These are phyloP conservation scores for Andrena marginata DNA, from an alignment of 2,888 invertebrate species.

Conservation along the genomic window DNA sequence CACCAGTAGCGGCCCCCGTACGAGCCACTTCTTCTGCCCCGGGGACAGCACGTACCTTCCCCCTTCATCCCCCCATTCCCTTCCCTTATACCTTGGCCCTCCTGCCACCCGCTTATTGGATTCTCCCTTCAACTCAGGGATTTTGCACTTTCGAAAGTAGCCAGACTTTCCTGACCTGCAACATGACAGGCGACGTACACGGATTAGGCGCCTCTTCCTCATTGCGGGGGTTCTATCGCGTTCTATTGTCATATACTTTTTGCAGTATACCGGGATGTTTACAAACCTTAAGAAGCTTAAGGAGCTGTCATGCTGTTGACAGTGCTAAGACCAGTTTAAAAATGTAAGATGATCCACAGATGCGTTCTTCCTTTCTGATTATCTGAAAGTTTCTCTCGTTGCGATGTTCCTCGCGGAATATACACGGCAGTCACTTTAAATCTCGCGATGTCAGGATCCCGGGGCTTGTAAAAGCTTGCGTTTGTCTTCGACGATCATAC, in stretches of 20 bases:
- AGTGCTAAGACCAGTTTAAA: too few relatives aligned
- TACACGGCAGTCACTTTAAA: too few relatives aligned
- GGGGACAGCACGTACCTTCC: conserved; percentile 69
- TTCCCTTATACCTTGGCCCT: conserved; percentile 51
- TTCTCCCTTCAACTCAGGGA: conserved; percentile 68
- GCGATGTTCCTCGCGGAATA: too few relatives aligned
- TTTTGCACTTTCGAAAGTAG: conserved; percentile 71
- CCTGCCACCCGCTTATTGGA: conserved; percentile 73
- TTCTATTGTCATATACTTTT: conserved; percentile 1
- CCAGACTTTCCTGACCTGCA: conserved; percentile 53
- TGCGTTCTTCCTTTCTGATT: too few relatives aligned
- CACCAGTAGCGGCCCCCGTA: conserved; percentile 64
- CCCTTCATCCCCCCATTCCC: conserved; percentile 26
- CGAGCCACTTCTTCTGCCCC: conserved; percentile 78
- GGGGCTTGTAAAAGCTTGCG: neutral
- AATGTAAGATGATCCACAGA: too few relatives aligned
- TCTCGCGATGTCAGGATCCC: neutral
- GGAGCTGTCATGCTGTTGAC: too few relatives aligned
- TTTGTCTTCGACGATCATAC: neutral
- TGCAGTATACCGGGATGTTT: neutral
- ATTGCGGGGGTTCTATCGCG: conserved; percentile 30
- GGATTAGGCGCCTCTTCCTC: conserved; percentile 52
- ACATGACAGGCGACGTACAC: conserved; percentile 33
- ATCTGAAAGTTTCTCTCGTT: neutral
- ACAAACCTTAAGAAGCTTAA: neutral